Evolutionary conservation across 2,113 vertebrate genomes (phyloP).

Genomic region (Mandrillus leucophaeus): DNA sequence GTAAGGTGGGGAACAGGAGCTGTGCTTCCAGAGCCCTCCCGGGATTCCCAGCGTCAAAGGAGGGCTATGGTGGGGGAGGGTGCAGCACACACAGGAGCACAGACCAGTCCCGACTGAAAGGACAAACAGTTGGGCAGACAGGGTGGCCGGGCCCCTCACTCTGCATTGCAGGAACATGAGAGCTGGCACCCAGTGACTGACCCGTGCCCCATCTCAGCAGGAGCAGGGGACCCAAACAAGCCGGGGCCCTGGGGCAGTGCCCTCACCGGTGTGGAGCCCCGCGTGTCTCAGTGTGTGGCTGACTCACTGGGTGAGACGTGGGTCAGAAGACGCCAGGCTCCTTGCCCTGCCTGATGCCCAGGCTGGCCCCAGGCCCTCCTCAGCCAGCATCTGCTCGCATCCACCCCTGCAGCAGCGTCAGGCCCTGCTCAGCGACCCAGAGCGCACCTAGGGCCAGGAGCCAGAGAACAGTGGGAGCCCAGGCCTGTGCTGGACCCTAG

Average conservation of each 20-base stretch:
- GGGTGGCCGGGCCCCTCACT: neutral
- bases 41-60: neutral
- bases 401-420: neutral
- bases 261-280: too few relatives aligned
- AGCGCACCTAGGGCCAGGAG: neutral
- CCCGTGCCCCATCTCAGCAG: neutral
- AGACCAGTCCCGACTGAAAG: neutral
- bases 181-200: neutral
- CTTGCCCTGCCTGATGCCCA: neutral
- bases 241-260: neutral
- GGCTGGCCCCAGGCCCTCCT: neutral
- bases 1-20: neutral
- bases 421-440: neutral
- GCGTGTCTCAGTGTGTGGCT: neutral
- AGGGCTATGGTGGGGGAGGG: neutral
- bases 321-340: too few relatives aligned
- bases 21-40: neutral
- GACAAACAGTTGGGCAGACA: neutral
- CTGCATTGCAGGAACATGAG: accelerated
- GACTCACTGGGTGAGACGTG: neutral
- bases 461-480: neutral
- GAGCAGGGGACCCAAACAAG: neutral
- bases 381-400: neutral
- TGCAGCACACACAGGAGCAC: neutral
- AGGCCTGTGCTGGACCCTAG: neutral